These are phyloP conservation scores for Drymodes brunneopygia DNA, from an alignment of 2,113 vertebrate genomes.

Conservation along the genomic window DNA sequence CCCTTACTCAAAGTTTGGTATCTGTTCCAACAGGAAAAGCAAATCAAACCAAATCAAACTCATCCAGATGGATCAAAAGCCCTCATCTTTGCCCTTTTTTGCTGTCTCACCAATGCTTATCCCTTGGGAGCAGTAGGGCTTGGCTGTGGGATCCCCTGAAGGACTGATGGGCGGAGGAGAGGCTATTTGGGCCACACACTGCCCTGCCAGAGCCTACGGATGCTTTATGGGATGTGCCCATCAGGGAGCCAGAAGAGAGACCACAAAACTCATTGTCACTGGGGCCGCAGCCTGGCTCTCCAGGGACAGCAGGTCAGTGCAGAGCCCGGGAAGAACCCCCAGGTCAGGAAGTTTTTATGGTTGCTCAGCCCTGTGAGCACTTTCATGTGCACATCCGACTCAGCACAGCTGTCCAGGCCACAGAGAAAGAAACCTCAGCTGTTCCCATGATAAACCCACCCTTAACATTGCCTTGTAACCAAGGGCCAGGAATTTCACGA, in stretches of 20 bases:
- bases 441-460: background rate
- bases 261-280: background rate
- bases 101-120: background rate
- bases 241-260: background rate
- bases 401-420: background rate
- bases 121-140: background rate
- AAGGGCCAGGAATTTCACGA: background rate
- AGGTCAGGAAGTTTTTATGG: background rate
- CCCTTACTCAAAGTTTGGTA: background rate
- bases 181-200: background rate
- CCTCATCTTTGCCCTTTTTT: background rate
- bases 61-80: background rate
- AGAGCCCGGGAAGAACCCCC: background rate
- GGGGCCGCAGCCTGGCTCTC: background rate
- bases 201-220: background rate
- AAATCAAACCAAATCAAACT: background rate
- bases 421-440: conserved; percentile 16
- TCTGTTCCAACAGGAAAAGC: background rate
- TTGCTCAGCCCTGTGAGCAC: background rate
- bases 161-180: background rate
- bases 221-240: background rate
- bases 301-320: background rate
- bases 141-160: background rate
- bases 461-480: background rate
- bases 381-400: background rate